Evolutionary conservation across 2,113 vertebrate genomes (phyloP), one percentile per base, ranked within the genome.

Genomic region (Megaceryle torquata): DNA sequence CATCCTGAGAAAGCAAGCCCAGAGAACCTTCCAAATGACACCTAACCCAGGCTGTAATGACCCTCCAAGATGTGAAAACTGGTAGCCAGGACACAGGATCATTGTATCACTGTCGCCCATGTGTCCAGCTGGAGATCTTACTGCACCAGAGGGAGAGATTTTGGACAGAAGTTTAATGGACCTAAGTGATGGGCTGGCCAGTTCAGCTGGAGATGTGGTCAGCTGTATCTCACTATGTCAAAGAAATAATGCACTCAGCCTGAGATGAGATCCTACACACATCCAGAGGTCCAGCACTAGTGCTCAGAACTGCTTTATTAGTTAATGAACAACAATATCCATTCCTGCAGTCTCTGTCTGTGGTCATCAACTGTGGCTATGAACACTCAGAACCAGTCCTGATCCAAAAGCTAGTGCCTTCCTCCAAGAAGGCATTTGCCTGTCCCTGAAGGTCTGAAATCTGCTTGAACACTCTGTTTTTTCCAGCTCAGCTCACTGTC

Each of bases 11-110:
- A 44, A 90, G 75, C 33, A 86, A 95, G 64, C 63, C 91, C 93
- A 83, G 56, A 88, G 54, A 84, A 70, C 82, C 63, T 97, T 95
- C 97, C 91, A 93, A 97, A 93, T 84, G 68, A 54, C 63, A 86
- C 35, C 71, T 93, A 82, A 68, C 75, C 67, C 51, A 11, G 48
- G 18, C 37, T 89, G 48, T 9, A 41, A 7, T 6, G 10, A 53
- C 29, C 46, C 28, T 80, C 37, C 44, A 31, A 1, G 35, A 2
- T 8, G 33, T 50, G 57, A 50, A 75, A 46, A 6, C 44, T 83
- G 31, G 25, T 50, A n/a, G 6, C 19, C 11, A 18, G 53, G 20
- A 50, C 3, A 22, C 22, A 46, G 16, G 50, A 7, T 7, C 20
- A 7, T 8, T 1, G 22, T 48, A 48, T 53, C 22, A 22, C 57